Conservation (phyloP, 1,140 invertebrate genomes). For the Theocolax elegans region DNA sequence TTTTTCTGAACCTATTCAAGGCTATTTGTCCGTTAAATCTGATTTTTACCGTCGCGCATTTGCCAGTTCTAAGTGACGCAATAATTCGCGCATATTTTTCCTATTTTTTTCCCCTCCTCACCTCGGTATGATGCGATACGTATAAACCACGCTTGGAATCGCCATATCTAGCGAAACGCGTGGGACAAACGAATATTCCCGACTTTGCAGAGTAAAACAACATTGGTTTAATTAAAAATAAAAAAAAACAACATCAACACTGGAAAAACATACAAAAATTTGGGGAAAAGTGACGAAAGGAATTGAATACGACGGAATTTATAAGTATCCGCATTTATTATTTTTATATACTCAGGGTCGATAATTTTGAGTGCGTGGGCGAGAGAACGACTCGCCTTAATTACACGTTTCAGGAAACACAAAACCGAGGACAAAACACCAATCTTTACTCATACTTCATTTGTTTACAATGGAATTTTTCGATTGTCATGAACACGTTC, state of each 20-base stretch:
- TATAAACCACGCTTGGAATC: neutral
- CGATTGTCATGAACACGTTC: neutral
- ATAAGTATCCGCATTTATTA: neutral
- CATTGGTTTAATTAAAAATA: neutral
- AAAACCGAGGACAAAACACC: neutral
- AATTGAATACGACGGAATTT: neutral
- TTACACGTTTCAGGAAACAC: constrained; percentile 23
- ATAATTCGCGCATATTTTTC: neutral
- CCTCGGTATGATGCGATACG: neutral
- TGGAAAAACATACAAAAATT: neutral
- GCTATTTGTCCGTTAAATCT: no score
- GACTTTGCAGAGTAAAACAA: neutral
- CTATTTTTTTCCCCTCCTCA: neutral
- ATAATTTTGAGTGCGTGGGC: neutral
- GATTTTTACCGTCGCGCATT: neutral
- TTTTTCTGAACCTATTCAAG: no score
- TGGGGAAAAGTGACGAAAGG: neutral
- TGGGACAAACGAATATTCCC: constrained; percentile 22
- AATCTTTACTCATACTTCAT: neutral
- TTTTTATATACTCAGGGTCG: constrained; percentile 10
- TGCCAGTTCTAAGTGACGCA: neutral
- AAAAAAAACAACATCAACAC: neutral
- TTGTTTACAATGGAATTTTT: constrained; percentile 21
- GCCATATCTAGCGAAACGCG: constrained; percentile 27
- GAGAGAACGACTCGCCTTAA: neutral